Conservation (phyloP, 2,113 vertebrate species). For the Tapirus terrestris region DNA sequence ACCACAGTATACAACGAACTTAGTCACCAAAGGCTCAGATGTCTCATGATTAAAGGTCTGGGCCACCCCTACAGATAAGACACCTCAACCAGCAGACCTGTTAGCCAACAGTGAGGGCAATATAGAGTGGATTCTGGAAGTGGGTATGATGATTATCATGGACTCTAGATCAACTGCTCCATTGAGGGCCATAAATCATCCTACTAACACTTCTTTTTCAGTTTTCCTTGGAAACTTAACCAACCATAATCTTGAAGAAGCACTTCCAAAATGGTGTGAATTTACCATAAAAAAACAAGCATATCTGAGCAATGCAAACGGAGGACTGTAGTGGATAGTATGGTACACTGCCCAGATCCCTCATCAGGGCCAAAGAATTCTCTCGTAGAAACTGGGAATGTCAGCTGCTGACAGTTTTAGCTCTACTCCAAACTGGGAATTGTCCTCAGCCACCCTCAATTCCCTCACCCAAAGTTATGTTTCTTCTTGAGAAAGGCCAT, state of each 20-base stretch:
- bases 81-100: background rate
- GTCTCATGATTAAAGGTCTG: background rate
- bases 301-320: background rate
- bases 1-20: background rate
- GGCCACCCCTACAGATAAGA: background rate
- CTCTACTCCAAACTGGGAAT: background rate
- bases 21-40: background rate
- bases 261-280: background rate
- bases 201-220: background rate
- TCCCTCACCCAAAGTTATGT: background rate
- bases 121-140: background rate
- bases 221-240: background rate
- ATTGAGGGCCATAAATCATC: background rate
- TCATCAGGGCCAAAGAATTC: background rate
- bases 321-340: background rate
- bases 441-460: background rate
- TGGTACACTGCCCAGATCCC: background rate
- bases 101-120: background rate
- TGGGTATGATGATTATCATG: background rate
- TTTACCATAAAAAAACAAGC: background rate
- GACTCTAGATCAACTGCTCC: background rate
- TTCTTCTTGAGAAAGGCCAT: background rate
- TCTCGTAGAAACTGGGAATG: background rate
- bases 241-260: background rate
- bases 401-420: background rate